Base-by-base conservation (phyloP, 1,140 invertebrate genomes). In the Caerostris darwini region DNA sequence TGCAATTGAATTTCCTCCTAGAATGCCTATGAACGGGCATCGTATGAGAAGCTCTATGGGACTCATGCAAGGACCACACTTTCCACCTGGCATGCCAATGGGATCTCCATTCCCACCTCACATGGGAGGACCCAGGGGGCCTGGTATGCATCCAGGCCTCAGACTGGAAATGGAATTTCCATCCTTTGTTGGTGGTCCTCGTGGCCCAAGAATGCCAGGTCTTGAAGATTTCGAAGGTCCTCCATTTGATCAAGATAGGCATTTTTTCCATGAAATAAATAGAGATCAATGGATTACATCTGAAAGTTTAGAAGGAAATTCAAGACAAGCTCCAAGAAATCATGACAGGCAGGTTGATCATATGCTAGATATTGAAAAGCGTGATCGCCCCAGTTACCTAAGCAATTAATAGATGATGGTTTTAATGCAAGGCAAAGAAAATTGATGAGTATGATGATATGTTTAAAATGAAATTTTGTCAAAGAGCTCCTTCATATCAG, bases 211-310 rank as follows among this genome's bases (percentile, higher is more conserved):
- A 4, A 57, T 53, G 6, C 77, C 57, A 3, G 34, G 34, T 12
- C 50, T 34, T 54, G n/a, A 61, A 12, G 92, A 93, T 50, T 92
- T 64, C 64, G 82, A 92, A 7, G 61, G 56, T 19, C 82, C 83
- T 12, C 90, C 90, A n/a, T 92, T 64, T 67, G 77, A 92, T n/a
- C 61, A 77, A 56, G 82, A 92, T 3, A 85, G 90, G 77, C 17
- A 69, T 50, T 61, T 14, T 34, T 34, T 34, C 34, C 0, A 34
- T 17, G 92, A 71, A 54, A 85, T 59, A 64, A 58, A 57, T 54
- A 12, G 59, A 61, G 77, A 87, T 7, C 7, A n/a, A 5, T 92
- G 90, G 90, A 34, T 19, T 8, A 59, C 53, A 58, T 54, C 89
- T 54, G 87, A 90, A 34, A 34, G 34, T 34, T 34, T 34, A 14